These are phyloP conservation scores for Tauraco erythrolophus DNA, from an alignment of 2,113 vertebrate species.

Conservation along the genomic window DNA sequence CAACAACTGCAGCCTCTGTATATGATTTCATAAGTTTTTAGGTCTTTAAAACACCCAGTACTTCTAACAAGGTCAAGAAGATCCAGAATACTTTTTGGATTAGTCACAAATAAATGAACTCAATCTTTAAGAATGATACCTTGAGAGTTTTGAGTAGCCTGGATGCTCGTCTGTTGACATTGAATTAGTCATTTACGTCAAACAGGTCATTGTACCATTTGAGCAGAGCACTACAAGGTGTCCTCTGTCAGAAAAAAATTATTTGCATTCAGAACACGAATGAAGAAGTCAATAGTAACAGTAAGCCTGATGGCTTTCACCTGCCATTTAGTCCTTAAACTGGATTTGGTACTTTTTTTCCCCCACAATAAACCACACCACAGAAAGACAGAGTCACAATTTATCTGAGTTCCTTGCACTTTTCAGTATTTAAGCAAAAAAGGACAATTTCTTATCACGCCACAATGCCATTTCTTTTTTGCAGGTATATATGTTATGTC, in stretches of 20 bases:
- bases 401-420: not conserved
- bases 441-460: rapidly evolving
- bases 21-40: rapidly evolving
- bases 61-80: not conserved
- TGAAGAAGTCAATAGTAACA: not conserved
- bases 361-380: not conserved
- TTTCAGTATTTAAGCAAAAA: not conserved
- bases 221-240: not conserved
- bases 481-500: not conserved
- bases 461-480: not conserved
- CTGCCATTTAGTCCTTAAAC: not conserved
- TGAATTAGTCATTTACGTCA: rapidly evolving
- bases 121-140: not conserved
- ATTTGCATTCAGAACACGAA: not conserved
- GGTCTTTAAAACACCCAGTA: not conserved
- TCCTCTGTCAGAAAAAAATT: not conserved
- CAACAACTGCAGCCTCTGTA: not conserved
- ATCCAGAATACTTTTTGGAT: not conserved
- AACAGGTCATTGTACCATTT: rapidly evolving
- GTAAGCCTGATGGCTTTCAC: not conserved
- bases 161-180: not conserved
- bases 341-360: not conserved
- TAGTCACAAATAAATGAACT: not conserved
- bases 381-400: not conserved
- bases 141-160: not conserved